phyloP scores from a whole-genome alignment of 37 sponge, comb jelly and placozoan species.

The Hormiphora californensis region DNA sequence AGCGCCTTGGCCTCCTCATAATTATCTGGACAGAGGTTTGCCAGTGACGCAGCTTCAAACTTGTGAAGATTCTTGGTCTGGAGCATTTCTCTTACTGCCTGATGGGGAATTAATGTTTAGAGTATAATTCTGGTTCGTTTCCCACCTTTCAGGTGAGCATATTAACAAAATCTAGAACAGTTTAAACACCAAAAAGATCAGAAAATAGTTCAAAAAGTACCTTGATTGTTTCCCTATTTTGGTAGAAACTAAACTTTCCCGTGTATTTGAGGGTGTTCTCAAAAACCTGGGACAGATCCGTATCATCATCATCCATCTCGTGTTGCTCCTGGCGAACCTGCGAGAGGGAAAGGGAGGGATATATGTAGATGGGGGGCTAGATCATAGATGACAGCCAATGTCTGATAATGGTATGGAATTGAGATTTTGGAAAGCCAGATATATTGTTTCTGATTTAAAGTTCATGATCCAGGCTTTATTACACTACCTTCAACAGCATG shows the following conservation, averaged over 20 bases:
- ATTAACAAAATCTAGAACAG: background rate
- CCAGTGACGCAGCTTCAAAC: slow-evolving; percentile 85
- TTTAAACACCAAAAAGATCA: no score
- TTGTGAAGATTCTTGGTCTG: slow-evolving; percentile 83
- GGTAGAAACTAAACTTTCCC: slow-evolving; percentile 90
- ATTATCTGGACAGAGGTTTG: slow-evolving; percentile 81
- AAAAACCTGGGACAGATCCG: slow-evolving; percentile 86
- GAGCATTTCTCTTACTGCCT: slow-evolving; percentile 56
- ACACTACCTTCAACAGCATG: slow-evolving; percentile 73
- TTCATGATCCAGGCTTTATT: background rate
- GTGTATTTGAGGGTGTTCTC: slow-evolving; percentile 86
- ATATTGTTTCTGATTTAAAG: background rate
- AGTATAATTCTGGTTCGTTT: background rate
- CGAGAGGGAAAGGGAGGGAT: background rate
- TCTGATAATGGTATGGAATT: background rate
- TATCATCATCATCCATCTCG: slow-evolving; percentile 84
- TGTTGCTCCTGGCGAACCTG: slow-evolving; percentile 78
- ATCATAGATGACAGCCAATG: background rate
- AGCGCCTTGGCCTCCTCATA: slow-evolving; percentile 89
- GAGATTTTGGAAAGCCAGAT: background rate
- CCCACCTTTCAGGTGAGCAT: background rate
- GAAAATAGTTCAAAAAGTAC: no score
- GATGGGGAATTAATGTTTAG: background rate
- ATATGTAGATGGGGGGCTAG: background rate
- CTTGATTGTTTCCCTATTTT: slow-evolving; percentile 85